Base-by-base conservation (phyloP, 23 tunicate genomes). In the Oikopleura albicans region DNA sequence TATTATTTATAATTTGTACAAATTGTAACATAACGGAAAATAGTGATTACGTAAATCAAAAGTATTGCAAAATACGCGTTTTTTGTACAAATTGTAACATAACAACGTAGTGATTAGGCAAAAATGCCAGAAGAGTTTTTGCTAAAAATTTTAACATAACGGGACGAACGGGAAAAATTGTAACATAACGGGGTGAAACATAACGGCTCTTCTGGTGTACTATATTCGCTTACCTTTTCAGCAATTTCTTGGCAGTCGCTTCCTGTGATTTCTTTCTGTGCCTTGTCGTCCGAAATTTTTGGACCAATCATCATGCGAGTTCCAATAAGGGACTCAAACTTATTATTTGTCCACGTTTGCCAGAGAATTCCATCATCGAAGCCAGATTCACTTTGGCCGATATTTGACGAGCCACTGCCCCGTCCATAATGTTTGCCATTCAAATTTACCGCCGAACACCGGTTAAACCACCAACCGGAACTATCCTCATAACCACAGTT, bases 351-450 rank as follows among this genome's bases (percentile, higher is more conserved):
- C 79, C 79, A 71, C 2, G 79, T 71, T 29, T 12, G 27, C 79
- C 79, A 71, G 33, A 71, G 33, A 71, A 71, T 71, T 12, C 79
- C 79, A 37, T 71, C 79, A 31, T 71, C 79, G 31, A 71, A 71
- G 37, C 79, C 35, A 16, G 27, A 4, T 16, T 71, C 79, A 71
- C 35, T 71, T 29, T 29, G 4, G 79, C 4, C 36, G 31, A 16
- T 8, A 49, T 49, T 49, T 22, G 22, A 12, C 12, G 63, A 49
- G 63, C 63, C 63, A 49, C 63, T 71, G 27, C 37, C 37, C 4
- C 2, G 4, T 16, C 79, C 79, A 71, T 71, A 71, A 71, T 71
- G 79, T 71, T 71, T 71, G 28, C 79, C 79, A 71, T 71, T 71
- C 28, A 71, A 37, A 29, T 71, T 71, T 12, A 29, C 79, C 2